Evolutionary conservation across 2,113 vertebrate species (phyloP).

Genomic region (Reinhardtius hippoglossoides): DNA sequence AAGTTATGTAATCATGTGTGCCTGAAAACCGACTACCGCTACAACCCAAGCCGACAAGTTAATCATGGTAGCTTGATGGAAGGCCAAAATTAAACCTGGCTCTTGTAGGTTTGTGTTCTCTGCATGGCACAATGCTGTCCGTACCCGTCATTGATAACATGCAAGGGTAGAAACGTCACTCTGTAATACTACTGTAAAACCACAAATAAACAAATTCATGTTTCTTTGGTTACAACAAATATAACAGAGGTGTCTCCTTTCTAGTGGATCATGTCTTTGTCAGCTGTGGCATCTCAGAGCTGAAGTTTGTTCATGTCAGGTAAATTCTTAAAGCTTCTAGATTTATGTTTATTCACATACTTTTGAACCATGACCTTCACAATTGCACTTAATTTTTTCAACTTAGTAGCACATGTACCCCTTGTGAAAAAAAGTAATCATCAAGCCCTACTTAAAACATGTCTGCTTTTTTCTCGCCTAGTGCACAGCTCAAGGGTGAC

Average conservation of each 20-base stretch:
- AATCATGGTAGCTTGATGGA: neutral
- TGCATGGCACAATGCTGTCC: neutral
- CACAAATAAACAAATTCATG: neutral
- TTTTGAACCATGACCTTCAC: neutral
- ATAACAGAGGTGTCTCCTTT: too few species aligned
- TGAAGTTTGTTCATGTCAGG: neutral
- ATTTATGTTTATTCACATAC: neutral
- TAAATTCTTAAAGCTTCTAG: neutral
- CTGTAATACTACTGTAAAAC: neutral
- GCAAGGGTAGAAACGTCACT: neutral
- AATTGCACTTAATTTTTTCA: neutral
- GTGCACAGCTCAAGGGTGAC: slow-evolving; percentile 12
- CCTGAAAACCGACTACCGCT: neutral
- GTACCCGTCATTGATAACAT: neutral
- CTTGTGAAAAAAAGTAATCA: neutral
- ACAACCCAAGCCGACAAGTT: neutral
- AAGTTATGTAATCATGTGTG: neutral
- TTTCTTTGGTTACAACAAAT: neutral
- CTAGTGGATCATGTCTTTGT: too few species aligned
- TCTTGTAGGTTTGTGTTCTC: neutral
- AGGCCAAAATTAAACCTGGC: neutral
- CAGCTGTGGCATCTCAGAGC: neutral
- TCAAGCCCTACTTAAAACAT: neutral
- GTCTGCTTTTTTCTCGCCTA: neutral
- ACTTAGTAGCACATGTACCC: neutral